A percentile compares a stretch with the other conserved stretches of the same genome.
Evolutionary conservation across 2,888 invertebrate genomes (phyloP).

Genomic region (Cartodere bifasciata): DNA sequence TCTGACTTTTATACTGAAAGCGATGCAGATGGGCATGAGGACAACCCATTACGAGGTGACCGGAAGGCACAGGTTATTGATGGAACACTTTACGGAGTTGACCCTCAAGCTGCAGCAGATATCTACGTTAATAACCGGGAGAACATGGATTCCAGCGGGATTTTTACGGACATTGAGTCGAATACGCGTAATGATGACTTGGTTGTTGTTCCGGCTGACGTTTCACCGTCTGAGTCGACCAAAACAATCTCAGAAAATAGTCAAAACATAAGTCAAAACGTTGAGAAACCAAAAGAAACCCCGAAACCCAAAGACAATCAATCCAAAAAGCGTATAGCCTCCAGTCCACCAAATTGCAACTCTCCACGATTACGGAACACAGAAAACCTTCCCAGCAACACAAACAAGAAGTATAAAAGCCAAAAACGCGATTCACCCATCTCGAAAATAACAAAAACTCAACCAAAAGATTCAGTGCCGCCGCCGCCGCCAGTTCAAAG

Average conservation of each 20-base stretch:
- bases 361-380: conserved; percentile 24
- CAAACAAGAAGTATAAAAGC: conserved; percentile 61
- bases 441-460: too few relatives aligned
- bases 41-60: conserved; percentile 53
- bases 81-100: conserved; percentile 72
- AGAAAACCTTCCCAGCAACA: conserved; percentile 34
- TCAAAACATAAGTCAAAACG: conserved; percentile 29
- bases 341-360: conserved; percentile 26
- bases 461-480: conserved; percentile 64
- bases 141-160: conserved; percentile 85
- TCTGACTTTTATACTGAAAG: conserved; percentile 86
- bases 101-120: conserved; percentile 39
- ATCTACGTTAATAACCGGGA: conserved; percentile 44
- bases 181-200: conserved; percentile 38
- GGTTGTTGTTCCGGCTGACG: conserved; percentile 28
- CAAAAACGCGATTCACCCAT: conserved; percentile 68
- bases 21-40: conserved; percentile 76
- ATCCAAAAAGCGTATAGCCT: conserved; percentile 26
- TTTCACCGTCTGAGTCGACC: conserved; percentile 50
- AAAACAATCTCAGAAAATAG: conserved; percentile 43
- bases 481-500: conserved; percentile 42
- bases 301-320: conserved; percentile 15
- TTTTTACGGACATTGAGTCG: conserved; percentile 77
- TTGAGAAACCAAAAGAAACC: conserved; percentile 11
- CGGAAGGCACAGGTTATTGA: conserved; percentile 75